Evolutionary conservation across 2,888 invertebrate genomes (phyloP), one percentile per base, ranked within the genome.

Genomic region (Zaprionus lineosus): DNA sequence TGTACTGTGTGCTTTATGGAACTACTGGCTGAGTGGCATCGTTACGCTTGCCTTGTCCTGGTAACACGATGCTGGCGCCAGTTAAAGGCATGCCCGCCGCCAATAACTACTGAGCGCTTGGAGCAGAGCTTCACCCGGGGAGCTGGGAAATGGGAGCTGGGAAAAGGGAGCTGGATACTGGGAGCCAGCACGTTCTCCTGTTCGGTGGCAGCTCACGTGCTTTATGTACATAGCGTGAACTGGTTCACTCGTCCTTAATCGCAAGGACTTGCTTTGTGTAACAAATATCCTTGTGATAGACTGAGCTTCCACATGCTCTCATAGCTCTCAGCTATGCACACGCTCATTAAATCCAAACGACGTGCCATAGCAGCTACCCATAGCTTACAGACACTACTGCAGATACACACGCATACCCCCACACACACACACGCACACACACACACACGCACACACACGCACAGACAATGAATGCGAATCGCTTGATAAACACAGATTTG

Each of bases 21-120:
- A 31, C 37, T 34, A 21, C 28, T 34, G 12, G 19, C 52, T 67
- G 55, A 69, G 73, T 73, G 61, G 68, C 44, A 61, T 60, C 68
- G 68, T 69, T 69, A 66, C 16, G 55, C 36, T 37, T 50, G 41
- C 60, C 28, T 36, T 57, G 56, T 52, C 59, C 58, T 16, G 66
- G 43, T 24, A 41, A 33, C 47, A 56, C 15, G 26, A 6, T 12
- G 37, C 12, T 55, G 70, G 56, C 63, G 47, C 51, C 57, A 48
- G 24, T n/a, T 39, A 43, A 19, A 19, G 37, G 16, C 47, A 15
- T 12, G 26, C 37, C 31, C 8, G 19, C 12, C 19, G 28, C 34
- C 51, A 40, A 24, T 24, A 24, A 24, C 24, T 24, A 6, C n/a
- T n/a, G n/a, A n/a, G n/a, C n/a, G n/a, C n/a, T n/a, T n/a, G n/a